Evolutionary conservation across 2,797 vertebrate species (phyloP).

Genomic region (Threskiornis aethiopicus): DNA sequence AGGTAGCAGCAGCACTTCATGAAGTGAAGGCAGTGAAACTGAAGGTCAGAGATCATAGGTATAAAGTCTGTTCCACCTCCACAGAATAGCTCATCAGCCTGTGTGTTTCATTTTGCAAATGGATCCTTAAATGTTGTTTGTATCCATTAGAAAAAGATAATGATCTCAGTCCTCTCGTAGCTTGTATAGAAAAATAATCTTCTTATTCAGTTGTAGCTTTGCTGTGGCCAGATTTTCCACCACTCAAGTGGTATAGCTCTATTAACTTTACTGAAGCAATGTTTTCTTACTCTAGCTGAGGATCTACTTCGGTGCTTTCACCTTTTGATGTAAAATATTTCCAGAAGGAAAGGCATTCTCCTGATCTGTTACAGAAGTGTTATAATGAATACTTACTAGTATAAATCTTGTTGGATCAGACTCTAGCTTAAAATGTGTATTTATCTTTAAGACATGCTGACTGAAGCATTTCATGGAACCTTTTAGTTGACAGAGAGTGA

Average conservation of each 20-base stretch:
- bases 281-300: neutral
- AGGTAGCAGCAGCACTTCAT: neutral
- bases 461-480: neutral
- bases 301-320: neutral
- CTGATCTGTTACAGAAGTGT: neutral
- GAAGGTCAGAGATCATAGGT: neutral
- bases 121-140: neutral
- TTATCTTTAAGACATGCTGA: slow-evolving; percentile 13
- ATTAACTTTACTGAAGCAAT: neutral
- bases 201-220: neutral
- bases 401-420: neutral
- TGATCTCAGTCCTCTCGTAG: neutral
- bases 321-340: neutral
- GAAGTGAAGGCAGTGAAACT: neutral
- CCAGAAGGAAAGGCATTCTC: neutral
- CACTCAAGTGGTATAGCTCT: neutral
- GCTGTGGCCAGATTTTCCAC: neutral
- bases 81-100: neutral
- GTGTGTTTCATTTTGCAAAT: neutral
- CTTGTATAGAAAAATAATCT: neutral
- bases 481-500: neutral
- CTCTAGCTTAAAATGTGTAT: neutral
- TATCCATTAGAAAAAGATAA: neutral
- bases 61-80: neutral
- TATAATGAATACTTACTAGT: neutral